Conservation (phyloP, 2,113 vertebrate species). For the Mobula hypostoma region DNA sequence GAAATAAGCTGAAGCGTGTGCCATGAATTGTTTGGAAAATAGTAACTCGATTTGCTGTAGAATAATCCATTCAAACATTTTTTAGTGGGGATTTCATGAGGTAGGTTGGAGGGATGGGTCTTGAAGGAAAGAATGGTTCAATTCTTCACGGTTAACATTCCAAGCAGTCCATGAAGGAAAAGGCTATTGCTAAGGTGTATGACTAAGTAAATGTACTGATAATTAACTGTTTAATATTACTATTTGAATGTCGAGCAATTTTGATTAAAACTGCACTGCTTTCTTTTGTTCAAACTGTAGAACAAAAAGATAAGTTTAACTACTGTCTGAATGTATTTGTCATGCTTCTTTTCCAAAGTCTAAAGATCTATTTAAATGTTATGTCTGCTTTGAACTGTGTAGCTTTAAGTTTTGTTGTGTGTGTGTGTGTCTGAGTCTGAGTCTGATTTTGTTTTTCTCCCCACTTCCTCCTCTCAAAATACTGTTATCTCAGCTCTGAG, state of each 20-base stretch:
- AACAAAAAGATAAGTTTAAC: background rate
- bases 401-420: background rate
- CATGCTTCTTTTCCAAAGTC: background rate
- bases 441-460: background rate
- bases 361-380: background rate
- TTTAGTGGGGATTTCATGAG: background rate
- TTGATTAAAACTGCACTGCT: background rate
- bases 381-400: background rate
- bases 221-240: slow-evolving; percentile 7
- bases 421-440: background rate
- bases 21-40: background rate
- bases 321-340: background rate
- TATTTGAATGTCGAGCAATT: slow-evolving; percentile 1
- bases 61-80: background rate
- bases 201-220: background rate
- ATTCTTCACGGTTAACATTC: background rate
- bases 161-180: background rate
- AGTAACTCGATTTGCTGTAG: background rate
- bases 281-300: background rate
- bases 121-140: too few relatives aligned
- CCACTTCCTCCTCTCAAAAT: background rate
- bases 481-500: background rate
- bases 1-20: background rate
- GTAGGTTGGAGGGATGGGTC: background rate
- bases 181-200: background rate